Base-by-base conservation (phyloP, 2,797 vertebrate genomes). In the Phoxinus dragarum region DNA sequence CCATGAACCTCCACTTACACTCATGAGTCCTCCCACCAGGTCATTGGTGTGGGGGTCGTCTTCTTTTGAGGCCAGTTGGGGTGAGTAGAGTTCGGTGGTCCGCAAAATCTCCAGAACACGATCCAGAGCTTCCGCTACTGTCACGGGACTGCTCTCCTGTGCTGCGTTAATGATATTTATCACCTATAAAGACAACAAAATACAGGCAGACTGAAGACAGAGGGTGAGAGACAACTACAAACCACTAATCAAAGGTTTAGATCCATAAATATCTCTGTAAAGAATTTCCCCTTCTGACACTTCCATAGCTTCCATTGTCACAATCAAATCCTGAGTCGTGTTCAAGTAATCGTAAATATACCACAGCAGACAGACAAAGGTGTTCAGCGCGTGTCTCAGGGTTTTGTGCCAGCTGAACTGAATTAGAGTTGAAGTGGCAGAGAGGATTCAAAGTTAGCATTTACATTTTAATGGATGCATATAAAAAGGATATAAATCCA, bases 91-190 rank as follows among this genome's bases (percentile, higher is more conserved):
- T 89, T 99, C 98, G 12, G 97, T 97, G 91, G 97, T 97, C 92
- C 98, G 96, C 87, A 99, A 93, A 88, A 99, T 99, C 93, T 99
- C 98, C 91, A 99, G 94, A 88, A 98, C 98, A 2, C 96, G 96
- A 88, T 99, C 97, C 93, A 99, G 94, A 82, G 98, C 98, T 93
- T 98, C 97, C 1, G 96, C 97, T 84, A 99, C 98, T 0, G 96
- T 96, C 94, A 97, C 90, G 0, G 98, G 96, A 82, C 98, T 99
- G 93, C 95, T 98, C 88, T 99, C 98, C 96, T 99, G 98, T 12
- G 97, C 97, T 85, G 97, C 96, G 56, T 96, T 99, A 93, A 99
- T 98, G 91, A 99, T 99, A 92, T 97, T 99, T 90, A 99, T 99
- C 44, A 99, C 97, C 98, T 99, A 89, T 19, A 72, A 73, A 61